phyloP scores from a whole-genome alignment of 2,888 invertebrate species.

The Drosophila merina region DNA sequence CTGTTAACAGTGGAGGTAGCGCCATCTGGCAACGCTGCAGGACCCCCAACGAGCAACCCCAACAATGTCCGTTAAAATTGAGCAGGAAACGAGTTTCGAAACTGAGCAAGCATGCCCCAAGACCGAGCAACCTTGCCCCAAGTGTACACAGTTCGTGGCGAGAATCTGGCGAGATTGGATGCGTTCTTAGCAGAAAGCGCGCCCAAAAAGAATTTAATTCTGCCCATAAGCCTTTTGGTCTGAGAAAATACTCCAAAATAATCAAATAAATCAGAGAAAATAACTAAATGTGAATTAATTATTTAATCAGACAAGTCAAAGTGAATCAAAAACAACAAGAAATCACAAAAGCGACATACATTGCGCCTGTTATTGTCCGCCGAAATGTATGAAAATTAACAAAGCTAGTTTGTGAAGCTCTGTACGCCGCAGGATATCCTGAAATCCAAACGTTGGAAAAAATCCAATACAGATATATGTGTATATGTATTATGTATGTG shows the following conservation, averaged over 20 bases:
- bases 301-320: conserved; percentile 4
- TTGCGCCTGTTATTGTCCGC: conserved; percentile 2
- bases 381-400: conserved; percentile 32
- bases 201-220: conserved; percentile 47
- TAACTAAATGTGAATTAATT: conserved; percentile 24
- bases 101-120: conserved; percentile 7
- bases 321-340: conserved; percentile 13
- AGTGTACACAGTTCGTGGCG: conserved; percentile 79
- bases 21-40: conserved; percentile 21
- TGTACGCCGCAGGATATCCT: conserved; percentile 79
- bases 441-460: conserved; percentile 61
- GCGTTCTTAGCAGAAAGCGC: conserved; percentile 65
- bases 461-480: conserved; percentile 54
- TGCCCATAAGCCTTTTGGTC: conserved; percentile 31
- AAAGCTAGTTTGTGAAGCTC: conserved; percentile 72
- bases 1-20: neutral
- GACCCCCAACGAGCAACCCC: neutral
- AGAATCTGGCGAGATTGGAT: conserved; percentile 82
- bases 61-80: neutral
- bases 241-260: conserved; percentile 26
- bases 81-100: conserved; percentile 16
- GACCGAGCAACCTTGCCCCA: conserved; percentile 17
- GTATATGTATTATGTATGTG: conserved; percentile 56
- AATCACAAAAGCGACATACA: conserved; percentile 2
- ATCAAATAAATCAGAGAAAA: conserved; percentile 9